Evolutionary conservation across 2,888 invertebrate genomes (phyloP), one percentile per base, ranked within the genome.

Genomic region (Opisthograptis luteolata): DNA sequence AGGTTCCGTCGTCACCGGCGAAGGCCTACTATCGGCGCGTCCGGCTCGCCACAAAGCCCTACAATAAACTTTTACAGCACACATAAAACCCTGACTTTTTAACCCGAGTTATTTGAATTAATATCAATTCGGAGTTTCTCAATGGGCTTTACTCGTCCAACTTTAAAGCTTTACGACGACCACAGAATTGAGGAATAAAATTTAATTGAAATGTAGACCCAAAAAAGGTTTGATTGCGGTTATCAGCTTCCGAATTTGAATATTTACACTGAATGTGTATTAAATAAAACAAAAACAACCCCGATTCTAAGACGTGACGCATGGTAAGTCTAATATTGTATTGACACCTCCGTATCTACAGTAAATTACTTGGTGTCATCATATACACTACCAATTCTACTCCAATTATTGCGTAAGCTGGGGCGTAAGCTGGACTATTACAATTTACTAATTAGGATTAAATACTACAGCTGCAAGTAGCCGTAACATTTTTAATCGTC

Each of bases 31-130:
- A 84, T 84, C 88, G 88, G 86, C 88, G 83, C 86, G 86, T 84
- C 85, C 87, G 86, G 80, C 81, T 83, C 77, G 76, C 86, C 86
- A 90, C 89, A 90, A 90, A 90, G 89, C 81, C 87, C 89, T 71
- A 79, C 83, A 84, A 90, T 90, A 90, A 90, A 90, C 81, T 85
- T 90, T 90, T 90, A 90, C 87, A 88, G 73, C 90, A 66, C 79
- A 76, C 85, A 90, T 90, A 90, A 90, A 90, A 90, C 85, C 88
- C 88, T 79, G 89, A 89, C 88, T 90, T 90, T 90, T 90, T 90
- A 88, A 88, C 88, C 90, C 79, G 79, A 88, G 84, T 89, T 90
- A 90, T 90, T 90, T 90, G 90, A 89, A 90, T 90, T 90, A 88
- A 89, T 90, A 89, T 90, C 88, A 87, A 89, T 89, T 84, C 89